A percentile compares a stretch with the other conserved stretches of the same genome.
Evolutionary conservation across 2,797 vertebrate genomes (phyloP).

Genomic region (Varecia variegata): DNA sequence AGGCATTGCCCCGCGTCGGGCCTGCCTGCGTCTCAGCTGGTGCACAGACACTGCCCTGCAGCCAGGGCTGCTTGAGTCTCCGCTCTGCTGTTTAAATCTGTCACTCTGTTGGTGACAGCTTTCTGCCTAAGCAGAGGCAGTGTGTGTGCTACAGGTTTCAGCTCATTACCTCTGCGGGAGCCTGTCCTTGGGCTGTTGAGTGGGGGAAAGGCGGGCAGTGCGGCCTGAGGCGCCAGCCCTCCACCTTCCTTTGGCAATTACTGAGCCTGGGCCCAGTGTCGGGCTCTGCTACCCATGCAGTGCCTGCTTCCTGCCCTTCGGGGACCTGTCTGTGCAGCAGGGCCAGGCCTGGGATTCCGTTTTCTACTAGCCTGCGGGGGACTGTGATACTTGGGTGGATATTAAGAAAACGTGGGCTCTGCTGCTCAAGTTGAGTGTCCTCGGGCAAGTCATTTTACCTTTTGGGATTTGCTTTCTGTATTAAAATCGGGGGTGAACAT

Average conservation of each 20-base stretch:
- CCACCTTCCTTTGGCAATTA: background rate
- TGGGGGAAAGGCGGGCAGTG: background rate
- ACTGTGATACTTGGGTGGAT: background rate
- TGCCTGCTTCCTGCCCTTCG: background rate
- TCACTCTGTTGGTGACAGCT: conserved; percentile 29
- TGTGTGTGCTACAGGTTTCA: conserved; percentile 44
- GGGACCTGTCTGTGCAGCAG: background rate
- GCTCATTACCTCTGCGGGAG: background rate
- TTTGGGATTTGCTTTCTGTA: background rate
- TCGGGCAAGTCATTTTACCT: background rate
- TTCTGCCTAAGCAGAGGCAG: background rate
- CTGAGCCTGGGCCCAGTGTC: background rate
- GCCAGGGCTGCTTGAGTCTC: background rate
- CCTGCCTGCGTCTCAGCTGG: conserved; percentile 54
- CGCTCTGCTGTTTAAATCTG: conserved; percentile 58
- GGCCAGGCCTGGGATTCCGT: background rate
- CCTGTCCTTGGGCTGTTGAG: background rate
- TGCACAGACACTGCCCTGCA: background rate
- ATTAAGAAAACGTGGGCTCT: background rate
- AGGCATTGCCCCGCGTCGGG: background rate
- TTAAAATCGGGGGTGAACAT: background rate
- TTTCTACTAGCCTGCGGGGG: background rate
- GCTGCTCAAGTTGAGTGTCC: background rate
- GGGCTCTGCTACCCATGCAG: background rate
- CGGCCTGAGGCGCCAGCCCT: background rate